Percentiles rank a stretch among this genome's conserved stretches.
These are phyloP conservation scores for Spilogale gracilis DNA, from an alignment of 2,113 vertebrate species.

Conservation along the genomic window DNA sequence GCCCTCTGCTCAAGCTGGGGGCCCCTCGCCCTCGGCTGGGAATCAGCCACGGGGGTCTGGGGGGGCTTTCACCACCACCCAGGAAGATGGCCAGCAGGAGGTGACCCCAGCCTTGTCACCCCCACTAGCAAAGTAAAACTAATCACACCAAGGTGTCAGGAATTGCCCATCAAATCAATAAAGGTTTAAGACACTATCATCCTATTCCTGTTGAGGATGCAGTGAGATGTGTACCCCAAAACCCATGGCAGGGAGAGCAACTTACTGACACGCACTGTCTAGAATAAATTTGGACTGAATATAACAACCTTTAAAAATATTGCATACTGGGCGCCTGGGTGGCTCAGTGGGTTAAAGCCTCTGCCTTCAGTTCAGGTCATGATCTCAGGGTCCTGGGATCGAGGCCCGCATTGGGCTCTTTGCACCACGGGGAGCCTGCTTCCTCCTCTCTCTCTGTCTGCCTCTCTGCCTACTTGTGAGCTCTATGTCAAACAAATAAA, in stretches of 20 bases:
- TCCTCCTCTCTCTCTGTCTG: too few species aligned
- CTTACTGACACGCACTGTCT: background rate
- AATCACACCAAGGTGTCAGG: background rate
- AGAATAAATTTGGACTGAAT: background rate
- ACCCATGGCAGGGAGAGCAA: background rate
- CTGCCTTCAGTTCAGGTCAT: too few species aligned
- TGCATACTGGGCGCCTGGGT: too few species aligned
- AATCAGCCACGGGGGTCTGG: background rate
- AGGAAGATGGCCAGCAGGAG: background rate
- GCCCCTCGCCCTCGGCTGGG: background rate
- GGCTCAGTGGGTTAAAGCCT: too few species aligned
- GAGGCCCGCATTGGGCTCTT: too few species aligned
- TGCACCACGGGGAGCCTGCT: too few species aligned
- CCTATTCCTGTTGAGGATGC: background rate
- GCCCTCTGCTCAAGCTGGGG: background rate
- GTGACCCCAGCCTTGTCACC: background rate
- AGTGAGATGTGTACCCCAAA: too few species aligned
- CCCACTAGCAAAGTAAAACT: background rate
- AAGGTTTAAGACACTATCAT: background rate
- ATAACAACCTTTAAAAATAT: background rate
- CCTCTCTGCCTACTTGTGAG: too few species aligned
- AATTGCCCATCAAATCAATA: background rate
- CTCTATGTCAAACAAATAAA: too few species aligned
- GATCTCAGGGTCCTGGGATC: too few species aligned
- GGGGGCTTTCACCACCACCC: background rate